Conservation (phyloP, 2,113 vertebrate genomes). For the Nestor notabilis region DNA sequence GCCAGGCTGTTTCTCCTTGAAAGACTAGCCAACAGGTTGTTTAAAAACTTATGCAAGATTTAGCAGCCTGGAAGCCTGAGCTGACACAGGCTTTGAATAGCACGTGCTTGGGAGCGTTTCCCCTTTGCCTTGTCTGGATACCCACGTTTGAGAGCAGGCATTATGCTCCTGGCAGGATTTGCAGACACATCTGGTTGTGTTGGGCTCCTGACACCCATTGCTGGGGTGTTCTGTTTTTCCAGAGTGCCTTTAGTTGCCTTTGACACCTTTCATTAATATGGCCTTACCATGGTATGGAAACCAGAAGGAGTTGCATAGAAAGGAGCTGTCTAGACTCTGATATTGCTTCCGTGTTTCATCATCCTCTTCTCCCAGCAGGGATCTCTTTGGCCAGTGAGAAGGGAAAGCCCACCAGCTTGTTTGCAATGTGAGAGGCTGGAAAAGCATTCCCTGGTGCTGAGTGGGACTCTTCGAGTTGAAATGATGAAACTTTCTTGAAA, state of each 20-base stretch:
- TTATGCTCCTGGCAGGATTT: neutral
- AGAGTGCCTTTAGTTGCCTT: neutral
- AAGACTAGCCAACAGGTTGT: neutral
- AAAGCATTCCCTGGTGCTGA: neutral
- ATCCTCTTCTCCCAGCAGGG: neutral
- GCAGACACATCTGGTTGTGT: fast-evolving
- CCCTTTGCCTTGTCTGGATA: neutral
- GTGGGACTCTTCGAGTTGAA: neutral
- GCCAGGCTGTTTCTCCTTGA: neutral
- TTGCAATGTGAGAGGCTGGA: fast-evolving
- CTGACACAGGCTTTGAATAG: neutral
- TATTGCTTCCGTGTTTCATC: neutral
- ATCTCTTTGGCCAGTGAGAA: fast-evolving
- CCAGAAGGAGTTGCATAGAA: neutral
- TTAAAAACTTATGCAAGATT: neutral
- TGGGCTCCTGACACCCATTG: fast-evolving
- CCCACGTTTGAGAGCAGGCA: neutral
- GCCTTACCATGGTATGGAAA: neutral
- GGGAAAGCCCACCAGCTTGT: neutral
- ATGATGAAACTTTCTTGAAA: neutral
- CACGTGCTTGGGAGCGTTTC: neutral
- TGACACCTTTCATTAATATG: neutral
- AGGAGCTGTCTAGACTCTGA: neutral
- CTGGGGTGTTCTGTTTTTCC: neutral
- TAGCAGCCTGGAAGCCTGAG: neutral